Percentiles rank a stretch among this genome's conserved stretches.
Evolutionary conservation across 2,888 invertebrate genomes (phyloP).

Genomic region (Leptopterna dolabrata): DNA sequence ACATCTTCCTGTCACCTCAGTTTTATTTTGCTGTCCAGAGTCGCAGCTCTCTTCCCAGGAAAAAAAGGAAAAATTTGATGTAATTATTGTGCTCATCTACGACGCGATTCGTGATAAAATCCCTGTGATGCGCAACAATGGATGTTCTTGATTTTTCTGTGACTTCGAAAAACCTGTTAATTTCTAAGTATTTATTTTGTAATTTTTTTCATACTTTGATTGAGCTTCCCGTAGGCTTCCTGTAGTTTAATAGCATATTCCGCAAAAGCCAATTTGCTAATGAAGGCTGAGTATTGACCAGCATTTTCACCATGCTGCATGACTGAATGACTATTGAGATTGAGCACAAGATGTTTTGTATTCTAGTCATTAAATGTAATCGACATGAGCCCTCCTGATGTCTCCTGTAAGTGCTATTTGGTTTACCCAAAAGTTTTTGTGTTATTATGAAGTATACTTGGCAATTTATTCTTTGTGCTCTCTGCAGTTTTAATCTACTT

Average conservation of each 20-base stretch:
- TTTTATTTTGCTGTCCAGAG: background rate
- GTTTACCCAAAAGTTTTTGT: background rate
- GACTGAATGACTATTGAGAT: slow-evolving; percentile 30
- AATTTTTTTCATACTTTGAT: background rate
- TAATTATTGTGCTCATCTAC: background rate
- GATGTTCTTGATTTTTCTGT: background rate
- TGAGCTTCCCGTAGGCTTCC: slow-evolving; percentile 5
- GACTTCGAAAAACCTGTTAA: background rate
- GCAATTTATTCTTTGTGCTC: too few species aligned
- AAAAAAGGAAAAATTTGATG: background rate
- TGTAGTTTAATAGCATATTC: background rate
- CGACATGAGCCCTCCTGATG: background rate
- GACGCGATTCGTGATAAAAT: background rate
- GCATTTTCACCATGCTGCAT: background rate
- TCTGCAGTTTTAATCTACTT: too few species aligned
- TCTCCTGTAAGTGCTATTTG: background rate
- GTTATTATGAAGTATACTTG: too few species aligned
- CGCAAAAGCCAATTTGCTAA: background rate
- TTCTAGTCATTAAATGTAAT: slow-evolving; percentile 27
- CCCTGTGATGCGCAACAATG: background rate
- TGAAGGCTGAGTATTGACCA: background rate
- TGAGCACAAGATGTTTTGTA: background rate
- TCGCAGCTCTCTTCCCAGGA: background rate
- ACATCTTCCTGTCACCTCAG: background rate
- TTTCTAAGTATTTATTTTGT: background rate